Base-by-base conservation (phyloP, 2,888 invertebrate genomes). In the Melanostoma scalare region DNA sequence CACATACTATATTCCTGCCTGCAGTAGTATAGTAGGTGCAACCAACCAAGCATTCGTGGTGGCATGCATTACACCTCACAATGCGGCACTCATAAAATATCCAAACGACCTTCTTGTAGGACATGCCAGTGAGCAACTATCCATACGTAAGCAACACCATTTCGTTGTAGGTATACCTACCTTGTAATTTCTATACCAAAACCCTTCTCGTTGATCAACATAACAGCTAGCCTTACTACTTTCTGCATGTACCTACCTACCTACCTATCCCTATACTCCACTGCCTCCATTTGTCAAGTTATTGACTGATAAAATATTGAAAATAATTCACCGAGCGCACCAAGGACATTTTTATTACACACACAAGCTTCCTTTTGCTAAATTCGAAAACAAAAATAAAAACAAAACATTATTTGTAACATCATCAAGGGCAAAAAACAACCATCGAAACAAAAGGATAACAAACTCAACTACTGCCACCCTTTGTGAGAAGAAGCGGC, bases 231-330 rank as follows among this genome's bases (percentile, higher is more conserved):
- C 44, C 9, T 0, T 35, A 35, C 42, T 6, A 30, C 56, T 63
- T 63, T 50, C 30, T 63, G 31, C 31, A 48, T 50, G 30, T 50
- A 6, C 10, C 44, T 6, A 6, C 3, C 8, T 1, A 65, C 42
- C 40, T 35, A 38, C 40, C 50, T 9, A 46, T 8, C 40, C 6
- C 42, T 40, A 30, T 4, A 3, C 20, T n/a, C 31, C 52, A 53
- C 68, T 46, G 9, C 77, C 79, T 44, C 65, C 84, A 84, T 79
- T 84, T 84, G 84, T 84, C 84, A 84, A 84, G 84, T 84, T 84
- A 84, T 84, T 84, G 84, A 84, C 84, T 84, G 84, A 79, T 84
- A 84, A 84, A 84, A 84, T 84, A 84, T 84, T 84, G 84, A 84
- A 79, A 79, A 84, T 84, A 84, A 84, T 79, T 84, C 84, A 71